Conservation (phyloP, 2,888 invertebrate species). For the Prosopocoilus inquinatus region DNA sequence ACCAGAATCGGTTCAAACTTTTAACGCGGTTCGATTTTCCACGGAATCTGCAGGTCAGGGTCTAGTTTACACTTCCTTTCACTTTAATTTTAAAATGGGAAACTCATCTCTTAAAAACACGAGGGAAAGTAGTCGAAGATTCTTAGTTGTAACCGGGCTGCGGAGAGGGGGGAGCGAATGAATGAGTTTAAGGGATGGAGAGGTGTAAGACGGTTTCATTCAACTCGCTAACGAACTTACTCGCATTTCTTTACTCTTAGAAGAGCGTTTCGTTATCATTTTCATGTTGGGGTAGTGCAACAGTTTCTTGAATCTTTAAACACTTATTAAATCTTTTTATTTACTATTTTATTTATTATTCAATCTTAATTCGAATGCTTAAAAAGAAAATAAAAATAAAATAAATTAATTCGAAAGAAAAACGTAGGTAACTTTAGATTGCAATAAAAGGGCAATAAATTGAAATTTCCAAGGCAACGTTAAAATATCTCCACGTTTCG, state of each 20-base stretch:
- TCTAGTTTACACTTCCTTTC: constrained; percentile 48
- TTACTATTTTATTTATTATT: too few relatives aligned
- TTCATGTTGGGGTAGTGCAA: background rate
- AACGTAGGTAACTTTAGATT: too few relatives aligned
- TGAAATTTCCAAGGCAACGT: too few relatives aligned
- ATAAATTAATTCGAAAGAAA: too few relatives aligned
- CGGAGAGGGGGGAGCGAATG: constrained; percentile 25
- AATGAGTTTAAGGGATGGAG: constrained; percentile 32
- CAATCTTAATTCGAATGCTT: too few relatives aligned
- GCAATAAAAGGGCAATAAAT: too few relatives aligned
- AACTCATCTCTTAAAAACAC: constrained; percentile 49
- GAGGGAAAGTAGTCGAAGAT: constrained; percentile 36
- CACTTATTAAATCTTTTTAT: too few relatives aligned
- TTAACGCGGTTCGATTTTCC: constrained; percentile 20
- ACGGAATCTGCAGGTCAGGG: constrained; percentile 44
- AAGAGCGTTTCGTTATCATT: background rate
- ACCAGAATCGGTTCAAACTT: constrained; percentile 18
- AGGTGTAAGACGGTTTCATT: constrained; percentile 36
- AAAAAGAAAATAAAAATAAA: too few relatives aligned
- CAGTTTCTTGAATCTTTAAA: too few relatives aligned
- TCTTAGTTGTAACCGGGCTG: constrained; percentile 17
- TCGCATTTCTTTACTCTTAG: background rate
- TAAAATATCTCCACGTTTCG: too few relatives aligned
- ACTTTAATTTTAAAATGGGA: constrained; percentile 50
- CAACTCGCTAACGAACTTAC: constrained; percentile 41